Conservation (phyloP, 2,888 invertebrate genomes). For the Hirudinaria manillensis region DNA sequence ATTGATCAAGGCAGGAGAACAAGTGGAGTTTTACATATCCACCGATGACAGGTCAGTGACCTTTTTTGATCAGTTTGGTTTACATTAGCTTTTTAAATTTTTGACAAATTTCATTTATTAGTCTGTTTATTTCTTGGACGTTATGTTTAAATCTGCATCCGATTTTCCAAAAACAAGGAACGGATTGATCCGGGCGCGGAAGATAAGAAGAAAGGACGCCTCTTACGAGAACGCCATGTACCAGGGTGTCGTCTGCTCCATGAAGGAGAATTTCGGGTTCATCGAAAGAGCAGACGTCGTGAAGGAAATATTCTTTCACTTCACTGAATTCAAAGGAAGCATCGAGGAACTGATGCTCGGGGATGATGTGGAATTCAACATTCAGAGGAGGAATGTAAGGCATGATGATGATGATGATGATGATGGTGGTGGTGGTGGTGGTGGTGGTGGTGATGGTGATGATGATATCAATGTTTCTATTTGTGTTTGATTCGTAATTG, state of each 20-base stretch:
- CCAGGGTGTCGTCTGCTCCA: slow-evolving; percentile 90
- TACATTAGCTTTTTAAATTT: too few species aligned
- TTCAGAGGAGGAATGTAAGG: slow-evolving; percentile 87
- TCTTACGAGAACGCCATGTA: slow-evolving; percentile 55
- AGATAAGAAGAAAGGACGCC: not conserved
- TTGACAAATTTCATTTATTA: not conserved
- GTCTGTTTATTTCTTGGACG: not conserved
- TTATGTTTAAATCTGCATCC: too few species aligned
- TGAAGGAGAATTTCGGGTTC: slow-evolving; percentile 94
- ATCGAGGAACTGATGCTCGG: slow-evolving; percentile 72
- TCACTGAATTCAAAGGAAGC: slow-evolving; percentile 75
- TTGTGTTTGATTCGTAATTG: not conserved
- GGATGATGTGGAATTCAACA: slow-evolving; percentile 92
- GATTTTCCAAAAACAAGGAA: not conserved
- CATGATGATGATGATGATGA: not conserved
- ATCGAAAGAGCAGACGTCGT: slow-evolving; percentile 92
- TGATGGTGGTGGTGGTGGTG: not conserved
- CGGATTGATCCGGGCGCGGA: slow-evolving; percentile 13
- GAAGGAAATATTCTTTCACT: slow-evolving; percentile 96
- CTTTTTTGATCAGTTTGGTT: not conserved
- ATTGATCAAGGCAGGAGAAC: slow-evolving; percentile 78
- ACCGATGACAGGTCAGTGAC: slow-evolving; percentile 77
- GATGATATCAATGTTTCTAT: not conserved
- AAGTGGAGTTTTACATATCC: slow-evolving; percentile 92
- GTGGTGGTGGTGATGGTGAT: not conserved